Evolutionary conservation across 2,888 invertebrate species (phyloP).

Genomic region (Drosophila fulvimacula): DNA sequence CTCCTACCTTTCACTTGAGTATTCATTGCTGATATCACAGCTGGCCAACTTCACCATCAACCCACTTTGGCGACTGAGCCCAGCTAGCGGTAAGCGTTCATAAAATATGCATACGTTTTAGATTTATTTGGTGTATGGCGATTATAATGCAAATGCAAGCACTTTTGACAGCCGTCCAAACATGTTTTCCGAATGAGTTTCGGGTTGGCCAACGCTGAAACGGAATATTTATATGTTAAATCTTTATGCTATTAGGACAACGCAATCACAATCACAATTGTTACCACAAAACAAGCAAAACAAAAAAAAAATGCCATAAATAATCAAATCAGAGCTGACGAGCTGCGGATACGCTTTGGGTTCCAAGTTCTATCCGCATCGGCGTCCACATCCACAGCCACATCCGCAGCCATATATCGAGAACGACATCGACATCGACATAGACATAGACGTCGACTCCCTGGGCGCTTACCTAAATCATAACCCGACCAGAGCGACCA

Average conservation of each 20-base stretch:
- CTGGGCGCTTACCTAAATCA: slow-evolving; percentile 73
- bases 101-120: slow-evolving; percentile 71
- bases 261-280: slow-evolving; percentile 53
- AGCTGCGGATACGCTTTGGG: slow-evolving; percentile 33
- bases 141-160: slow-evolving; percentile 77
- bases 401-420: slow-evolving; percentile 8
- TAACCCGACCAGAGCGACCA: slow-evolving; percentile 51
- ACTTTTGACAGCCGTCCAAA: slow-evolving; percentile 69
- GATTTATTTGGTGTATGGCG: slow-evolving; percentile 69
- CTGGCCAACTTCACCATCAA: not conserved
- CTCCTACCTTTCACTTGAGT: too few relatives aligned
- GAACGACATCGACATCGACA: not conserved
- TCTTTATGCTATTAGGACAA: slow-evolving; percentile 58
- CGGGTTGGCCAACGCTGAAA: slow-evolving; percentile 12
- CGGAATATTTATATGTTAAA: slow-evolving; percentile 75
- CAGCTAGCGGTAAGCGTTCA: slow-evolving; percentile 28
- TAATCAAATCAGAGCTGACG: slow-evolving; percentile 71
- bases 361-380: slow-evolving; percentile 38
- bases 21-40: not conserved
- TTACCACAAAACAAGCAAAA: slow-evolving; percentile 27
- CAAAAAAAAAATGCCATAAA: slow-evolving; percentile 54
- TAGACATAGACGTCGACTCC: slow-evolving; percentile 27
- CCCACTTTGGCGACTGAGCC: slow-evolving; percentile 24
- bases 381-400: slow-evolving; percentile 11
- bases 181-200: slow-evolving; percentile 45